phyloP scores from a whole-genome alignment of 2,888 invertebrate genomes.

The Lithophane socia region DNA sequence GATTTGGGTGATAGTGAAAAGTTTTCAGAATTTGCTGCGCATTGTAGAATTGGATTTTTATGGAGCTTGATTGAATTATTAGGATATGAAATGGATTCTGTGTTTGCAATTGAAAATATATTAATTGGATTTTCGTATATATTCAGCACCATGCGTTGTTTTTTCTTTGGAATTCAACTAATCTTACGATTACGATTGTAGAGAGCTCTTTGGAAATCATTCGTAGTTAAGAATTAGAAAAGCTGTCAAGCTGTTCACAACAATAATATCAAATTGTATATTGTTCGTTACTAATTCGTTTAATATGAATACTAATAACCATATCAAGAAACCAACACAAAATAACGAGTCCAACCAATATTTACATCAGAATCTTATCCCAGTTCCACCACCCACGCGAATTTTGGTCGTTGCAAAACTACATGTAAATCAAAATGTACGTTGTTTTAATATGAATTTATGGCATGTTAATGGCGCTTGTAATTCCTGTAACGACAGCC shows the following conservation, averaged over 20 bases:
- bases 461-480: constrained; percentile 66
- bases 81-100: no score
- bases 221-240: not conserved
- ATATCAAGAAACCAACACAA: constrained; percentile 10
- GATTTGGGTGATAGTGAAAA: not conserved
- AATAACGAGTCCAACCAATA: constrained; percentile 40
- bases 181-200: not conserved
- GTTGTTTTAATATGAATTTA: constrained; percentile 69
- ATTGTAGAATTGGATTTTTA: not conserved
- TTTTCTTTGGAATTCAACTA: not conserved
- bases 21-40: not conserved
- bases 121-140: not conserved
- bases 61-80: not conserved
- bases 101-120: not conserved
- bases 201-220: not conserved
- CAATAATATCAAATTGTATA: not conserved
- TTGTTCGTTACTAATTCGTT: not conserved
- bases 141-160: not conserved
- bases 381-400: constrained; percentile 46
- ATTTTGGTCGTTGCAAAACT: constrained; percentile 59
- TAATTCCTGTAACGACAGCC: constrained; percentile 63
- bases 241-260: not conserved
- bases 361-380: constrained; percentile 56
- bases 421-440: constrained; percentile 61
- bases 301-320: constrained; percentile 7